These are phyloP conservation scores for Leptinotarsa undecemlineata DNA, from an alignment of 1,140 invertebrate genomes.

Conservation along the genomic window DNA sequence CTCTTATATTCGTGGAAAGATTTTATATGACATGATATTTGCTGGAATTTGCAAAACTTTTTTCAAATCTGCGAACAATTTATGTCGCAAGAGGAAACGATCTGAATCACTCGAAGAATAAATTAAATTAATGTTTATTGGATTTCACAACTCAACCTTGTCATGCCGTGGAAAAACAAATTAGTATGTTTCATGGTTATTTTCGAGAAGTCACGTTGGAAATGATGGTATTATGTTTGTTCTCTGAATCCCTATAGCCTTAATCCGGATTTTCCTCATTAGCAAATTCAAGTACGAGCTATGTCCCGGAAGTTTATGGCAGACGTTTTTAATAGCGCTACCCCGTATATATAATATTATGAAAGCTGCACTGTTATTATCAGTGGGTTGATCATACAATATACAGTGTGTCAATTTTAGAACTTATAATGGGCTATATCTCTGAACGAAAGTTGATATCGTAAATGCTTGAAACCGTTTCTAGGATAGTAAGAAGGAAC, in stretches of 20 bases:
- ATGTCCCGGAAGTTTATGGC: background rate
- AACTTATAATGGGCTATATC: too few relatives aligned
- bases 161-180: background rate
- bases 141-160: conserved; percentile 7
- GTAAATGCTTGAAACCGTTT: too few relatives aligned
- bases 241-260: background rate
- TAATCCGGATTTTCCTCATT: conserved; percentile 3
- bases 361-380: too few relatives aligned
- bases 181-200: conserved; percentile 4
- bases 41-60: background rate
- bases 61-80: background rate
- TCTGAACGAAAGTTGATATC: too few relatives aligned
- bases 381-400: too few relatives aligned
- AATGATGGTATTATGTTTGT: background rate
- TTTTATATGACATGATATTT: too few relatives aligned
- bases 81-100: conserved; percentile 2
- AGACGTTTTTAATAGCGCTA: background rate
- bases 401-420: too few relatives aligned
- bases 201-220: conserved; percentile 2
- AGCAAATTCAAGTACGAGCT: background rate
- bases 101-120: background rate
- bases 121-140: conserved; percentile 6
- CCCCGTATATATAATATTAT: too few relatives aligned
- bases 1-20: too few relatives aligned
- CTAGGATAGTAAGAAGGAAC: too few relatives aligned